Conservation (phyloP, 2,797 vertebrate species). For the Euphonia xanthogaster region DNA sequence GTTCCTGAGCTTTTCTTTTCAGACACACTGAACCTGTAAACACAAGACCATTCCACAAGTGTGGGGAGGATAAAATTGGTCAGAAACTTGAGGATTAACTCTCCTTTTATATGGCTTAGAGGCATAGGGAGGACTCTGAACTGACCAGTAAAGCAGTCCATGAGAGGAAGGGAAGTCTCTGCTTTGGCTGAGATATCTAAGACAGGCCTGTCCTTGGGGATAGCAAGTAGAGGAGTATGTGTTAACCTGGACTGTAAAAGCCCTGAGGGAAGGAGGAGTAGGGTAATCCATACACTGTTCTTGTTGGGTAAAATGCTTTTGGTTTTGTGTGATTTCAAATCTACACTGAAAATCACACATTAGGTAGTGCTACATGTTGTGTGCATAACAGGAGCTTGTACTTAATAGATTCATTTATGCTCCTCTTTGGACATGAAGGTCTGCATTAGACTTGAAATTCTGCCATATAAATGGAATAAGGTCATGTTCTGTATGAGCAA, state of each 20-base stretch:
- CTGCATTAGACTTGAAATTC: background rate
- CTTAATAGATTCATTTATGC: background rate
- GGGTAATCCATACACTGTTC: fast-evolving
- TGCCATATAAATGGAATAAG: background rate
- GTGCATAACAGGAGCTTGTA: background rate
- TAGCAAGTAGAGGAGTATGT: background rate
- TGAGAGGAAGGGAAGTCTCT: background rate
- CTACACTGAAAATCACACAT: background rate
- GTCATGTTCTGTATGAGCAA: background rate
- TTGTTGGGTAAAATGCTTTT: background rate
- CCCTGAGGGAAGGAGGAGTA: background rate
- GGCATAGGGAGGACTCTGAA: background rate
- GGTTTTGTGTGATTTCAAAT: background rate
- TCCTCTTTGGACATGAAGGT: background rate
- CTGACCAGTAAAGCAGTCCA: background rate
- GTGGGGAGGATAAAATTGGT: background rate
- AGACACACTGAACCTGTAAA: background rate
- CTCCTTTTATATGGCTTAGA: background rate
- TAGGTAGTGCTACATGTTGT: background rate
- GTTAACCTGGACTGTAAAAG: background rate
- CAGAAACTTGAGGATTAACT: background rate
- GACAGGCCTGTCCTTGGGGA: background rate
- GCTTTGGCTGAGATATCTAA: background rate
- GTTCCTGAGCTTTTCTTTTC: background rate
- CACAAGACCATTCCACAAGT: background rate